Conservation (phyloP, 2,113 vertebrate genomes). For the Hipposideros armiger region DNA sequence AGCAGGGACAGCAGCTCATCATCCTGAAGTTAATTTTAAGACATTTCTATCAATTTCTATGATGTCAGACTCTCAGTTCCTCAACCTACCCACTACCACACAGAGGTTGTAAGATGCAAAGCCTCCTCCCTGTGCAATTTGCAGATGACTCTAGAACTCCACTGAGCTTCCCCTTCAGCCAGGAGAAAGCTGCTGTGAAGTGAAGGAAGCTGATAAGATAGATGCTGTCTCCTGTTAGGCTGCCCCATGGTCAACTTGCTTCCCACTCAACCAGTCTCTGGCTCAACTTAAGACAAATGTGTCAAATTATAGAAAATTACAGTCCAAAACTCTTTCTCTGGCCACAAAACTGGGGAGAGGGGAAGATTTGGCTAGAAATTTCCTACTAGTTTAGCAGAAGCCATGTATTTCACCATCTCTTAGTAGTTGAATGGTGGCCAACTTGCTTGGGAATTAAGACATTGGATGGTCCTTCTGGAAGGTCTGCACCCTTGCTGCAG, state of each 20-base stretch:
- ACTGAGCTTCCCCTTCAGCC: not conserved
- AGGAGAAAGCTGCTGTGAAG: not conserved
- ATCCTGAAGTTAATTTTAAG: not conserved
- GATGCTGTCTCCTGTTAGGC: not conserved
- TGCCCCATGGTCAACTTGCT: not conserved
- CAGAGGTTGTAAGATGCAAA: not conserved
- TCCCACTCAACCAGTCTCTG: not conserved
- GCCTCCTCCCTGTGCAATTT: not conserved
- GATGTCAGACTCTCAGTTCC: not conserved
- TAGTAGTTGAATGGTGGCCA: not conserved
- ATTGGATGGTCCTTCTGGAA: not conserved
- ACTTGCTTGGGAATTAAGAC: not conserved
- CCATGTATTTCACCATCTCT: not conserved
- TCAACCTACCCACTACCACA: accelerated
- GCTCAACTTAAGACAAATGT: not conserved
- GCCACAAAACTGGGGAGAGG: not conserved
- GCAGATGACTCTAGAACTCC: not conserved
- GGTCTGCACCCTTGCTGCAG: not conserved
- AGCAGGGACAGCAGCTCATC: not conserved
- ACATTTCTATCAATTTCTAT: not conserved
- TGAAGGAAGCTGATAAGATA: not conserved
- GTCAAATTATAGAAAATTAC: not conserved
- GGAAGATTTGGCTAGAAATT: not conserved
- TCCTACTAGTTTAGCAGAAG: not conserved
- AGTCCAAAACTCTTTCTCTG: not conserved